Conservation (phyloP, 2,113 vertebrate species). For the Leiothrix lutea region DNA sequence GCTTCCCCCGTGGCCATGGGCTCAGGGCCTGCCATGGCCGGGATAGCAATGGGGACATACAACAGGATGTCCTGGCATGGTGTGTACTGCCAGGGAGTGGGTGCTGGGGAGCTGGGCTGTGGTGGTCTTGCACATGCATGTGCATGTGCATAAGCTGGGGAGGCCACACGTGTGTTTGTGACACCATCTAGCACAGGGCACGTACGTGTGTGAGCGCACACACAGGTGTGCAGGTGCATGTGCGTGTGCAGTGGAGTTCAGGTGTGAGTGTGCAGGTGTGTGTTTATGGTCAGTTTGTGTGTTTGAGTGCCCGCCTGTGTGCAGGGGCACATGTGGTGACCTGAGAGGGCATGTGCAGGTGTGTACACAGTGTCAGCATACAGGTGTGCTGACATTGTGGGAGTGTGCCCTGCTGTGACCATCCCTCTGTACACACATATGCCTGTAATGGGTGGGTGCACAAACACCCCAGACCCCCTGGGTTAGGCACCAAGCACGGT, state of each 20-base stretch:
- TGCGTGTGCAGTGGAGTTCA: rapidly evolving
- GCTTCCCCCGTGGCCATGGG: background rate
- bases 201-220: rapidly evolving
- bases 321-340: rapidly evolving
- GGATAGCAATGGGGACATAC: background rate
- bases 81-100: background rate
- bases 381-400: rapidly evolving
- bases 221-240: rapidly evolving
- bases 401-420: background rate
- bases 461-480: rapidly evolving
- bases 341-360: background rate
- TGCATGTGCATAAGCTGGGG: too few relatives aligned
- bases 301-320: background rate
- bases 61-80: rapidly evolving
- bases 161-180: background rate
- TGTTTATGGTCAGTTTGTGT: background rate
- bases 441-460: background rate
- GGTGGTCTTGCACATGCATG: rapidly evolving
- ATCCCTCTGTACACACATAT: rapidly evolving
- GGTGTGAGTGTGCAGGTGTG: rapidly evolving
- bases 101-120: rapidly evolving
- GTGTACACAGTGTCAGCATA: rapidly evolving
- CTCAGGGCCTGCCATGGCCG: background rate
- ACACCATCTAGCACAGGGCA: too few relatives aligned
- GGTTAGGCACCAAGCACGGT: background rate